phyloP scores from a whole-genome alignment of 2,113 vertebrate species.

The Ammodytes marinus region DNA sequence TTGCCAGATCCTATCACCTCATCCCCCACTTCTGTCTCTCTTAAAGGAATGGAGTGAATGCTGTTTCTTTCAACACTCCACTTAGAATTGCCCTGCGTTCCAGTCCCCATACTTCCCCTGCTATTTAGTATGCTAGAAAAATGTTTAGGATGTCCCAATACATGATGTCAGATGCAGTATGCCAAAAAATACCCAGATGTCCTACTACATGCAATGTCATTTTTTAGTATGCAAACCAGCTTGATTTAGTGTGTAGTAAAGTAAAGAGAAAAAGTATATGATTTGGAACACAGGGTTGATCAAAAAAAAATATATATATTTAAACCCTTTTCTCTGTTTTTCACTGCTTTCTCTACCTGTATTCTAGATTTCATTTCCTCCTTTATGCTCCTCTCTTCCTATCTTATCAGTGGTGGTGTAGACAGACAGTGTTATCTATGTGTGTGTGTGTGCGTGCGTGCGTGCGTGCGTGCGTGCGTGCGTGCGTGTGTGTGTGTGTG shows the following conservation, averaged over 20 bases:
- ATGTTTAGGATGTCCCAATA: too few species aligned
- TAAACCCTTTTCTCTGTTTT: background rate
- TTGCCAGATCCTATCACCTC: constrained; percentile 79
- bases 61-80: constrained; percentile 23
- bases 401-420: constrained; percentile 70
- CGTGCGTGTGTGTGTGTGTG: constrained; percentile 69
- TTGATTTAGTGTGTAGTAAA: too few species aligned
- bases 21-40: constrained; percentile 32
- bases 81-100: constrained; percentile 1
- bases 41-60: too few species aligned
- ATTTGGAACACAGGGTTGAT: too few species aligned
- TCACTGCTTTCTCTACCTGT: constrained; percentile 21
- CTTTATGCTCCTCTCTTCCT: background rate
- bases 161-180: too few species aligned
- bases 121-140: too few species aligned
- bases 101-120: constrained; percentile 26
- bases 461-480: constrained; percentile 64
- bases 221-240: too few species aligned
- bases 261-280: too few species aligned
- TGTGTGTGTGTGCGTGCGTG: constrained; percentile 41
- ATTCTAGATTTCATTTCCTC: constrained; percentile 34
- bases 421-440: constrained; percentile 74
- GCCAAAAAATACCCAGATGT: too few species aligned
- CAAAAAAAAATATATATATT: too few species aligned
- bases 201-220: too few species aligned